phyloP scores from a whole-genome alignment of 2,113 vertebrate genomes.

The Marcusenius ussheri region DNA sequence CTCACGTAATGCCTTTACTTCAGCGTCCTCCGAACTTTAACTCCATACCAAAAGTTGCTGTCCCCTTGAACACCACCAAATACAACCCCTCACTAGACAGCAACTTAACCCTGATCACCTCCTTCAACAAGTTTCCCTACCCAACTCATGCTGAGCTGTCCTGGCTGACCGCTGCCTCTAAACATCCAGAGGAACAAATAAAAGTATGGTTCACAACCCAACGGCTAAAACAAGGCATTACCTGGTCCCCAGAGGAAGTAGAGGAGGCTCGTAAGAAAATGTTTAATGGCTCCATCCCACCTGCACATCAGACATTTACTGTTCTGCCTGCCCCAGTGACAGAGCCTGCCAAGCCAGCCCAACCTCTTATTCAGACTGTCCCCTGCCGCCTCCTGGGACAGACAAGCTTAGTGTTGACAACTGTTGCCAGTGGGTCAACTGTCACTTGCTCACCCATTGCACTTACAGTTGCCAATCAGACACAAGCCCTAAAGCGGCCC shows the following conservation, averaged over 20 bases:
- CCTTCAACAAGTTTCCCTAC: conserved; percentile 94
- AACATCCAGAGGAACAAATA: conserved; percentile 90
- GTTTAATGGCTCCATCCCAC: conserved; percentile 89
- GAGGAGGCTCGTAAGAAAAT: conserved; percentile 98
- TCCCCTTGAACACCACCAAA: conserved; percentile 89
- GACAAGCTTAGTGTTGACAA: conserved; percentile 67
- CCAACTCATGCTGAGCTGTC: conserved; percentile 89
- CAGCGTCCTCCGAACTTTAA: conserved; percentile 91
- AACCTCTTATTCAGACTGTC: conserved; percentile 70
- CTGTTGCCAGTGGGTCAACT: conserved; percentile 60
- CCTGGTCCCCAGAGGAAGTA: conserved; percentile 96
- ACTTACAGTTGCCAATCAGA: conserved; percentile 58
- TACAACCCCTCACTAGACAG: conserved; percentile 87
- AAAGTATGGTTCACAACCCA: conserved; percentile 95
- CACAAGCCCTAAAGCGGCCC: conserved; percentile 59
- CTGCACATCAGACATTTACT: conserved; percentile 74
- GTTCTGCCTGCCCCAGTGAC: conserved; percentile 63
- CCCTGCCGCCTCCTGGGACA: conserved; percentile 73
- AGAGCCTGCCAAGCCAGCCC: conserved; percentile 62
- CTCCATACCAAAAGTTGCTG: conserved; percentile 85
- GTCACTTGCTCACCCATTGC: conserved; percentile 66
- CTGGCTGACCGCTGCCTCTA: conserved; percentile 88
- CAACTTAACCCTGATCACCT: conserved; percentile 83
- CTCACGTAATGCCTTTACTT: conserved; percentile 85
- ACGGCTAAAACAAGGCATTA: conserved; percentile 91